Base-by-base conservation (phyloP, 2,797 vertebrate species). In the Pempheris klunzingeri region DNA sequence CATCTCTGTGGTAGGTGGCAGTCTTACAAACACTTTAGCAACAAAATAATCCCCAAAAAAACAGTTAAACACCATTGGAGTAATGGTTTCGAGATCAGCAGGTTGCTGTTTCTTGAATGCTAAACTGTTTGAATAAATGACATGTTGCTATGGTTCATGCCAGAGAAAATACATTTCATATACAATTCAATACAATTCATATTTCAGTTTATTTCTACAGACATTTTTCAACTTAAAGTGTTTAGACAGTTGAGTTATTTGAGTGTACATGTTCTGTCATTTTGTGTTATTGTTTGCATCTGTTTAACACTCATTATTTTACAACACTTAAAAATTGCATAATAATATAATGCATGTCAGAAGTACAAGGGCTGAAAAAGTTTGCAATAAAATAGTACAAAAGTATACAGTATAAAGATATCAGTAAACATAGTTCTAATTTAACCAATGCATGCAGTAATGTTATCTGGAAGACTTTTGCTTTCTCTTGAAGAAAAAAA, bases 1-100 rank as follows among this genome's bases (percentile, higher is more conserved):
- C 57, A 86, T 95, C 60, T 70, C 94, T 72, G 92, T 94, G 95
- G 95, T 96, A 90, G 84, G 95, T 90, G 26, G 5, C 74, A 24
- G 13, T 47, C 41, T 59, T n/a, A 46, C 4, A 44, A 52, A 65
- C 53, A 52, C 34, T 22, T 13, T 4, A 57, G 55, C 14, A 57
- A 18, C 28, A 15, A 58, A 30, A 7, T 7, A n/a, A 34, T 32
- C 14, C 46, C 14, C n/a, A 44, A 53, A 28, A 12, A 34, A 64
- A 38, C 18, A 7, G 22, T 63, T 34, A 5, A 58, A 46, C n/a
- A 20, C 28, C 5, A 6, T 15, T 12, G 14, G 36, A 43, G 4
- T n/a, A 63, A 32, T 39, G 6, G 17, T 60, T 41, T 67, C 7
- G 41, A 18, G 22, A 5, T 53, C n/a, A 24, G 32, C 34, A 7